phyloP scores from a whole-genome alignment of 2,888 invertebrate species.

The Sinhomidia bicolor region DNA sequence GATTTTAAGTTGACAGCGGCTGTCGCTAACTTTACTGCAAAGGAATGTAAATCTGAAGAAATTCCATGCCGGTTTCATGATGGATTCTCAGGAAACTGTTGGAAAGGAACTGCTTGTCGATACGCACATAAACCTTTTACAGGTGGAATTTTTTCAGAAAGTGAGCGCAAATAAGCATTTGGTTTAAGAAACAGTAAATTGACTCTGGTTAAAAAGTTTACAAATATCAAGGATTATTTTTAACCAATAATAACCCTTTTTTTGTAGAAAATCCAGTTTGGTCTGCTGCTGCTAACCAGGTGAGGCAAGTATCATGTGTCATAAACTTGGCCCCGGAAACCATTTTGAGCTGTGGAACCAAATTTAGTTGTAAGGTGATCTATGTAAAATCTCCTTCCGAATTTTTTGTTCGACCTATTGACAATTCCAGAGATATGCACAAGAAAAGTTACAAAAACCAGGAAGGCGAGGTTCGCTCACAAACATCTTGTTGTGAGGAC shows the following conservation, averaged over 20 bases:
- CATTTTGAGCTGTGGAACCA: background rate
- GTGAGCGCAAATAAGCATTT: conserved; percentile 21
- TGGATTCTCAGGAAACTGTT: conserved; percentile 49
- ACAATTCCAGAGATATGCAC: no score
- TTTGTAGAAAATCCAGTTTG: background rate
- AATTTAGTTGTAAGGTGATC: background rate
- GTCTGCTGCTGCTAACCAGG: background rate
- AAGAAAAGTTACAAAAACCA: no score
- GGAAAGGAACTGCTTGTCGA: conserved; percentile 12
- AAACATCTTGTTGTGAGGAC: no score
- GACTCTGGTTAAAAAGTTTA: no score
- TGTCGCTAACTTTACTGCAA: no score
- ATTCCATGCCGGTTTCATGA: conserved; percentile 46
- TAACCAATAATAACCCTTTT: no score
- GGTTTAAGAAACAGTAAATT: no score
- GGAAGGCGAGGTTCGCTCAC: no score
- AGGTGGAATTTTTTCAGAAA: conserved; percentile 23
- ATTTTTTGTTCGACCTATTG: conserved; percentile 23
- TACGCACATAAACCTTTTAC: conserved; percentile 50
- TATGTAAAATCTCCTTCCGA: conserved; percentile 28
- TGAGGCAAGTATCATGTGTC: background rate
- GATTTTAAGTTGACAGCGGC: no score
- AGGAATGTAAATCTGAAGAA: background rate
- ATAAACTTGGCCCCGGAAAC: background rate
- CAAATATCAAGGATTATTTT: no score